These are phyloP conservation scores for Epinotia demarniana DNA, from an alignment of 2,888 invertebrate species.

Conservation along the genomic window DNA sequence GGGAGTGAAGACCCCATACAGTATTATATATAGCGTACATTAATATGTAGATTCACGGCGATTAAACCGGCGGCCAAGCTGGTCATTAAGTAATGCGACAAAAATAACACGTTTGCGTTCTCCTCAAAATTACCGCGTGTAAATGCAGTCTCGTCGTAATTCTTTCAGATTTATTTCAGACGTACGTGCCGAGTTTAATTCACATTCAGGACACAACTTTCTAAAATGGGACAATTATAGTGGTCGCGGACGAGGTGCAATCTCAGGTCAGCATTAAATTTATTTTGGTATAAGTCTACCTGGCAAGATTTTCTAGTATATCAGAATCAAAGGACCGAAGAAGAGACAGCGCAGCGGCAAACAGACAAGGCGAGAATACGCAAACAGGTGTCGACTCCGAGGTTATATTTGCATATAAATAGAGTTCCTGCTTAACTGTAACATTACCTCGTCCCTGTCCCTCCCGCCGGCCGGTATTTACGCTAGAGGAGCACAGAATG, in stretches of 20 bases:
- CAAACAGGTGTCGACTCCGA: conserved; percentile 84
- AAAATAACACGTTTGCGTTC: conserved; percentile 28
- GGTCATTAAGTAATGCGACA: conserved; percentile 25
- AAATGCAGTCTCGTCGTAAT: conserved; percentile 8
- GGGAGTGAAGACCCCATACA: conserved; percentile 13
- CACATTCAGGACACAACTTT: not conserved
- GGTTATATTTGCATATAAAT: conserved; percentile 85
- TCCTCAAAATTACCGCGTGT: conserved; percentile 1
- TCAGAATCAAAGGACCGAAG: conserved; percentile 71
- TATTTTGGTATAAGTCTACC: conserved; percentile 50
- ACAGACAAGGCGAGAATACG: conserved; percentile 81
- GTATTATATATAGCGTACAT: conserved; percentile 12
- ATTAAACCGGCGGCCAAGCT: conserved; percentile 17
- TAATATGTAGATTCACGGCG: conserved; percentile 15
- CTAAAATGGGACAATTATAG: conserved; percentile 12
- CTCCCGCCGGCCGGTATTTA: conserved; percentile 63
- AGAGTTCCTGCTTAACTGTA: conserved; percentile 85
- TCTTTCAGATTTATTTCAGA: not conserved
- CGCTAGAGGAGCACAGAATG: conserved; percentile 73
- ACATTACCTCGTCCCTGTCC: conserved; percentile 78
- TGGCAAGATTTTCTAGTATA: conserved; percentile 58
- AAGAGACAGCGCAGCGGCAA: conserved; percentile 74
- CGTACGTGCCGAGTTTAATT: not conserved
- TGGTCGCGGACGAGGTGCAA: conserved; percentile 31
- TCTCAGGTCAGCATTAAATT: conserved; percentile 49